Evolutionary conservation across 1,140 invertebrate genomes (phyloP), one percentile per base, ranked within the genome.

Genomic region (Coenobita brevimanus): DNA sequence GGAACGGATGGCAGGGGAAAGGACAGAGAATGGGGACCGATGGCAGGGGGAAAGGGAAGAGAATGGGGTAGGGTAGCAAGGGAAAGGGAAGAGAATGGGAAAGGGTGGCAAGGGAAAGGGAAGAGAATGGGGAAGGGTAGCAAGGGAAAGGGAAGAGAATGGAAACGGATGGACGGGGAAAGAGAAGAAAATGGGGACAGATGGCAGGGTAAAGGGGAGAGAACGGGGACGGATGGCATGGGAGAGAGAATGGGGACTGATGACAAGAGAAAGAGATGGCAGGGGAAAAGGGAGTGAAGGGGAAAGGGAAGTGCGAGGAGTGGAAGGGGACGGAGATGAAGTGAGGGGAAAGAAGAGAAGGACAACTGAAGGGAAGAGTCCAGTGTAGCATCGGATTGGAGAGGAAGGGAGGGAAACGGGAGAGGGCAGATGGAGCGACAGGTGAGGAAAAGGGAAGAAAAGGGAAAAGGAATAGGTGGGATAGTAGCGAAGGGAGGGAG

Each of bases 251-350:
- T 82, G 69, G 69, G 69, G 60, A 46, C 21, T 43, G 69, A 67
- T 82, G 79, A 67, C 36, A 36, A 38, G n/a, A 67, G 79, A 67
- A 82, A 43, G 38, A 67, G 64, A 36, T 62, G 60, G 60, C 38
- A 69, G 41, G 64, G 60, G 46, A 82, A 67, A 67, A 67, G 69
- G 46, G 60, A 82, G 50, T 69, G 8, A 17, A 57, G 41, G 64
- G 79, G 50, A 15, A 27, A 67, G 62, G 1, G 38, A 6, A 43
- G 57, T 57, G 27, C 38, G 30, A 33, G 60, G 33, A 41, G 79
- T 27, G 79, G 60, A 2, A 17, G 78, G n/a, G 54, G 50, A 3
- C 13, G 27, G 33, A 6, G 4, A 21, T 13, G 21, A 1, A 21
- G 30, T 4, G n/a, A 41, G 15, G 79, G 60, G 27, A 50, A 36